A percentile compares a stretch with the other conserved stretches of the same genome.
phyloP scores from a whole-genome alignment of 2,113 vertebrate genomes.

The Hassar affinis region DNA sequence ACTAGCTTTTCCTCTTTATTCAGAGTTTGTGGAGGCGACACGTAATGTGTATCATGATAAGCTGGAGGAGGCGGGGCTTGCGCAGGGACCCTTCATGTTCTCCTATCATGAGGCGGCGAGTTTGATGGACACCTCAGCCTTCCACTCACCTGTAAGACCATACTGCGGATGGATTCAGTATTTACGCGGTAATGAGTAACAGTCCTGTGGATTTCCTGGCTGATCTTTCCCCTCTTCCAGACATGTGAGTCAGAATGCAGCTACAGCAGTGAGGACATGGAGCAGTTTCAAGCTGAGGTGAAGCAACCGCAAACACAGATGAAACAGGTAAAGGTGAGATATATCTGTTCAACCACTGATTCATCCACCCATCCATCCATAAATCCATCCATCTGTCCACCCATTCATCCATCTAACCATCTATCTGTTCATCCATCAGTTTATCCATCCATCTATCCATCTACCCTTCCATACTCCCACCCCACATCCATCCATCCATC shows the following conservation, averaged over 20 bases:
- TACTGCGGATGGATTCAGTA: not conserved
- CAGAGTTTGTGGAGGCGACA: conserved; percentile 83
- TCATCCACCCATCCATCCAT: not conserved
- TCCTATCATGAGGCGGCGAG: conserved; percentile 84
- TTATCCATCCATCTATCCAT: no score
- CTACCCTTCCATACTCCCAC: not conserved
- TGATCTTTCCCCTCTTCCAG: conserved; percentile 59
- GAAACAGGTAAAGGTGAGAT: conserved; percentile 79
- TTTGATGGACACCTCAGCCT: conserved; percentile 85
- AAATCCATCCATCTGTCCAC: not conserved
- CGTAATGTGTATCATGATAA: conserved; percentile 75
- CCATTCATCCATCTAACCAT: no score
- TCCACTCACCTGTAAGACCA: conserved; percentile 80
- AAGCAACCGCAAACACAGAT: conserved; percentile 79
- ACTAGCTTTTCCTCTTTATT: not conserved
- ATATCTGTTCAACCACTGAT: not conserved
- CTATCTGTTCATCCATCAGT: not conserved
- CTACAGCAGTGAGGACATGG: conserved; percentile 79
- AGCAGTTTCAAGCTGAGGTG: conserved; percentile 81
- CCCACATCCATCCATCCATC: not conserved
- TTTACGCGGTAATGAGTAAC: not conserved
- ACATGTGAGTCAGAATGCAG: conserved; percentile 75
- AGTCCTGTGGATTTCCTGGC: not conserved
- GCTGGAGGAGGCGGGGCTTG: conserved; percentile 75
- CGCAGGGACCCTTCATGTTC: conserved; percentile 76